Percentiles rank a stretch among this genome's conserved stretches.
Conservation (phyloP, 2,797 vertebrate genomes). For the Fratercula arctica region DNA sequence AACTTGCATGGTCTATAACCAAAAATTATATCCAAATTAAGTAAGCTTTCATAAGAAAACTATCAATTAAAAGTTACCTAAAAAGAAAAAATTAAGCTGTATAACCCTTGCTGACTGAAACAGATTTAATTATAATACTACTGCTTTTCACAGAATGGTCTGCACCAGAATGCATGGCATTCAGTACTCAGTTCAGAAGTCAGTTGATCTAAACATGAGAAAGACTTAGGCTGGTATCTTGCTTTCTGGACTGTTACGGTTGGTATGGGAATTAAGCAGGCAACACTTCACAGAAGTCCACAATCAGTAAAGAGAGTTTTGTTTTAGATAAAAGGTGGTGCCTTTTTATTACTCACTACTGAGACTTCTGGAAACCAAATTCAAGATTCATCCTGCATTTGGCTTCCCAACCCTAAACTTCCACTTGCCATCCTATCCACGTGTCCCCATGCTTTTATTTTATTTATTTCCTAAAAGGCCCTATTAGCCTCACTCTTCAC, state of each 20-base stretch:
- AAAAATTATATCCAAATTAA: background rate
- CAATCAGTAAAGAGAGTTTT: background rate
- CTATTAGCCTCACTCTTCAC: background rate
- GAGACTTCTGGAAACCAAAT: background rate
- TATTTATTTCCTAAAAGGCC: background rate
- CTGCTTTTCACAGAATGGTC: background rate
- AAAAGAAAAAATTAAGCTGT: background rate
- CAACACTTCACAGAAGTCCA: background rate
- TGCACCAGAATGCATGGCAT: background rate
- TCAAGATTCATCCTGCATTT: background rate
- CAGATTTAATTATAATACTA: background rate
- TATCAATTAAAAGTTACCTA: background rate
- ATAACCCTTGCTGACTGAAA: background rate
- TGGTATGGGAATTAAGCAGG: background rate
- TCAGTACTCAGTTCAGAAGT: background rate
- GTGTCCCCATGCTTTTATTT: background rate
- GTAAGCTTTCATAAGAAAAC: background rate
- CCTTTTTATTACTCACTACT: background rate
- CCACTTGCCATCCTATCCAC: fast-evolving
- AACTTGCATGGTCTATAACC: background rate
- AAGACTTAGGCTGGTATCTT: background rate
- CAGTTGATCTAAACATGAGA: background rate
- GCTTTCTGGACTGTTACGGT: background rate
- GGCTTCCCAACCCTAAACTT: background rate
- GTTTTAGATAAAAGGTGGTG: background rate